Base-by-base conservation (phyloP, 2,113 vertebrate genomes). In the Bettongia penicillata region DNA sequence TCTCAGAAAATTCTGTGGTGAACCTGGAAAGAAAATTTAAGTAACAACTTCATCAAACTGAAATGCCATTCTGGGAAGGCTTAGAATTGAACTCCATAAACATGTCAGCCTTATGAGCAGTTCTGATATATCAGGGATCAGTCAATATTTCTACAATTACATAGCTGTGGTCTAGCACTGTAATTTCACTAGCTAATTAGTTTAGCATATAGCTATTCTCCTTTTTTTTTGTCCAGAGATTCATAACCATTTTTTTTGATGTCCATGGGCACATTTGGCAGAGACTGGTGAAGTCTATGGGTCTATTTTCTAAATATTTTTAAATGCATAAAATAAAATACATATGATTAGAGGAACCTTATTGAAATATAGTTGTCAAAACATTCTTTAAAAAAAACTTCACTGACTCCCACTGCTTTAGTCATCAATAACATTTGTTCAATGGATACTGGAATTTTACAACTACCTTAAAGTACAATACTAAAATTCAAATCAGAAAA, bases 11-110 rank as follows among this genome's bases (percentile, higher is more conserved):
- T 22, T 92, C 68, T 8, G 3, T 11, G 92, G 91, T 49, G 51
- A 90, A 51, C 90, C 77, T 89, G 90, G 93, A 47, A 68, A 89
- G 25, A 50, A 68, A 90, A 89, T 22, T 51, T 89, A 96, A 89
- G 55, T 26, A 90, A 47, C 26, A 95, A 57, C 51, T 24, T 68
- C 92, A 84, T 37, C 61, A 53, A 51, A 90, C 92, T 92, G 90
- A 96, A 26, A 52, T 37, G 53, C 24, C 47, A 22, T 53, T 95
- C 53, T 89, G 50, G 92, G 55, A 61, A 96, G 77, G 9, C 11
- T 93, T 43, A 48, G 55, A 49, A 93, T 0, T 50, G 22, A 89
- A 47, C 23, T 96, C 68, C 43, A 48, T 93, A 91, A 91, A 68
- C 61, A 68, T 68, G 61, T 68, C 61, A 68, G 61, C 3, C 55